phyloP scores from a whole-genome alignment of 1,140 invertebrate species.

The Drosophila tropicalis region DNA sequence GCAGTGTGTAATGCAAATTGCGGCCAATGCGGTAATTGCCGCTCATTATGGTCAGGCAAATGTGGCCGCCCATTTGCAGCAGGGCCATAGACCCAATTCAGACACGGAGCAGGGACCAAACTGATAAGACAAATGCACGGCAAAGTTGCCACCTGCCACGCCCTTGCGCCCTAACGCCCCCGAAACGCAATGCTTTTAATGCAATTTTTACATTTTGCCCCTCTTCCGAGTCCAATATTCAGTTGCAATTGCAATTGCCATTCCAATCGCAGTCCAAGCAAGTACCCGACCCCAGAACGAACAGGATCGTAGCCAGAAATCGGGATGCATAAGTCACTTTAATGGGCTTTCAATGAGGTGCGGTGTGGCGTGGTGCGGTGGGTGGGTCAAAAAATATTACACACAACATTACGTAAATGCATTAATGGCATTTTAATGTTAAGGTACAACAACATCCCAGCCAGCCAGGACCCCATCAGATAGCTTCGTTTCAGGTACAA shows the following conservation, averaged over 20 bases:
- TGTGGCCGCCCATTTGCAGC: conserved; percentile 39
- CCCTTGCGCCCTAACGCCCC: conserved; percentile 25
- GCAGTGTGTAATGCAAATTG: conserved; percentile 77
- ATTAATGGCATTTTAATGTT: conserved; percentile 81
- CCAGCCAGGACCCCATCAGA: no score
- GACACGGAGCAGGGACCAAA: conserved; percentile 29
- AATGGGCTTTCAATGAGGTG: conserved; percentile 81
- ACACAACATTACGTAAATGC: conserved; percentile 76
- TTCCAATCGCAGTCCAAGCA: conserved; percentile 35
- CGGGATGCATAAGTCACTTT: conserved; percentile 74
- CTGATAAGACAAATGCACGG: conserved; percentile 75
- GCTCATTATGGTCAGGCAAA: conserved; percentile 81
- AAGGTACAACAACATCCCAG: conserved; percentile 59
- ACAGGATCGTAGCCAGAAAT: conserved; percentile 6
- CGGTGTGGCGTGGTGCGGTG: conserved; percentile 15
- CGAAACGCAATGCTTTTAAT: conserved; percentile 58
- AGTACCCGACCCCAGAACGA: background rate
- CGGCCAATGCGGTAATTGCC: conserved; percentile 79
- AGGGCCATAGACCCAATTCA: conserved; percentile 28
- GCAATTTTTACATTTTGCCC: conserved; percentile 69
- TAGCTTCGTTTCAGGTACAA: conserved; percentile 25
- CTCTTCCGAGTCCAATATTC: conserved; percentile 22
- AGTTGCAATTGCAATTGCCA: conserved; percentile 38
- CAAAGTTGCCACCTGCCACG: conserved; percentile 45
- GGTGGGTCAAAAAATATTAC: conserved; percentile 42